Evolutionary conservation across 1,140 invertebrate genomes (phyloP).

Genomic region (Platorchestia sp.): DNA sequence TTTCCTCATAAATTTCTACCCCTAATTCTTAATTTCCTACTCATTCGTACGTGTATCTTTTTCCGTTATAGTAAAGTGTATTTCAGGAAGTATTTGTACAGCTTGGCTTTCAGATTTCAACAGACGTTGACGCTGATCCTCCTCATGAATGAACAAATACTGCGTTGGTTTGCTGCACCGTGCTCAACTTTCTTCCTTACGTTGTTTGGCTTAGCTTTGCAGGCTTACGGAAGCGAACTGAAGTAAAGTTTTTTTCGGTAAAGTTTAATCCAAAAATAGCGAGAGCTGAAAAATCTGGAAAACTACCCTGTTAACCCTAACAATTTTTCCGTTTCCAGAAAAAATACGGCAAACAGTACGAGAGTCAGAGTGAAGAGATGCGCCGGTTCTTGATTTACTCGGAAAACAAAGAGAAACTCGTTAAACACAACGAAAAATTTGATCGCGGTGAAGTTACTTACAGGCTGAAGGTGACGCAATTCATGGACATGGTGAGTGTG

Average conservation of each 20-base stretch:
- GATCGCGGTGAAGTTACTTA: conserved; percentile 12
- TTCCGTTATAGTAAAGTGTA: no score
- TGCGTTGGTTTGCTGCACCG: background rate
- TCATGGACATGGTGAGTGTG: conserved; percentile 38
- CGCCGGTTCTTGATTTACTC: background rate
- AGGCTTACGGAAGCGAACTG: background rate
- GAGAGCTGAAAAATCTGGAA: no score
- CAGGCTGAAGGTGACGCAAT: background rate
- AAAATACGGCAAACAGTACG: background rate
- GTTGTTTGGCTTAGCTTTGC: background rate
- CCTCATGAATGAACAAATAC: background rate
- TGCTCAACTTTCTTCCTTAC: background rate
- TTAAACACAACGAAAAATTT: conserved; percentile 35
- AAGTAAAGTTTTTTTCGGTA: background rate
- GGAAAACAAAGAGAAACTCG: background rate
- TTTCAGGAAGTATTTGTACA: no score
- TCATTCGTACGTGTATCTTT: background rate
- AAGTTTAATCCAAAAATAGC: no score
- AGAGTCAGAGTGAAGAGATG: background rate
- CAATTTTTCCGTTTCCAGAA: background rate
- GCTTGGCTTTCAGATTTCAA: no score
- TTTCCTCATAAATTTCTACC: background rate
- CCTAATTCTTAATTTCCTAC: background rate
- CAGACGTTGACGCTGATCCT: no score
- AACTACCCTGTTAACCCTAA: no score